Evolutionary conservation across 2,113 vertebrate genomes (phyloP).

Genomic region (Cariama cristata): DNA sequence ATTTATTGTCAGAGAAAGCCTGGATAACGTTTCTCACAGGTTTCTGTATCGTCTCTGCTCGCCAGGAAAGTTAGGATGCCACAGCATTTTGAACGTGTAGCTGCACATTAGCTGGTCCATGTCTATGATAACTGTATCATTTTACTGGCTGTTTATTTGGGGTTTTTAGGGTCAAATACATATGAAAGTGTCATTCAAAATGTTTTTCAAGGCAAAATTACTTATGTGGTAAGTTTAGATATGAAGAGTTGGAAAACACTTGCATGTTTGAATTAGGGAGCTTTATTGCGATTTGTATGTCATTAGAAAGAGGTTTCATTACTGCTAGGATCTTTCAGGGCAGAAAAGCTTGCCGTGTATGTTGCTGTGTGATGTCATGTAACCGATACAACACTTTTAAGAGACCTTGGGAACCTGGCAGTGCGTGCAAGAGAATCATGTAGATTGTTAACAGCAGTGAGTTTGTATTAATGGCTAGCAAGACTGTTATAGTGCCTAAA

Average conservation of each 20-base stretch:
- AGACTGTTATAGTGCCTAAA: background rate
- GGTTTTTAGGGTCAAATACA: background rate
- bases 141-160: background rate
- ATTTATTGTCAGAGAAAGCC: background rate
- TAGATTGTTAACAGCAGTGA: background rate
- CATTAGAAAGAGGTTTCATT: conserved; percentile 45
- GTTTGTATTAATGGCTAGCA: background rate
- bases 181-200: background rate
- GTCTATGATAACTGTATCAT: background rate
- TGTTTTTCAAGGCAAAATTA: background rate
- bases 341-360: conserved; percentile 35
- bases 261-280: background rate
- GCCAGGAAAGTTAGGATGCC: background rate
- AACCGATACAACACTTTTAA: conserved; percentile 3
- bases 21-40: background rate
- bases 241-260: background rate
- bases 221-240: background rate
- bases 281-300: conserved; percentile 32
- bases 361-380: conserved; percentile 57
- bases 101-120: background rate
- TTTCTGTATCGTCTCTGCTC: background rate
- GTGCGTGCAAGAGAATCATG: background rate
- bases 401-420: conserved; percentile 21
- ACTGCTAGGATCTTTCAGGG: conserved; percentile 19
- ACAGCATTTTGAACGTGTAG: background rate